These are phyloP conservation scores for Chaetodon trifasciatus DNA, from an alignment of 2,797 vertebrate species.

Conservation along the genomic window DNA sequence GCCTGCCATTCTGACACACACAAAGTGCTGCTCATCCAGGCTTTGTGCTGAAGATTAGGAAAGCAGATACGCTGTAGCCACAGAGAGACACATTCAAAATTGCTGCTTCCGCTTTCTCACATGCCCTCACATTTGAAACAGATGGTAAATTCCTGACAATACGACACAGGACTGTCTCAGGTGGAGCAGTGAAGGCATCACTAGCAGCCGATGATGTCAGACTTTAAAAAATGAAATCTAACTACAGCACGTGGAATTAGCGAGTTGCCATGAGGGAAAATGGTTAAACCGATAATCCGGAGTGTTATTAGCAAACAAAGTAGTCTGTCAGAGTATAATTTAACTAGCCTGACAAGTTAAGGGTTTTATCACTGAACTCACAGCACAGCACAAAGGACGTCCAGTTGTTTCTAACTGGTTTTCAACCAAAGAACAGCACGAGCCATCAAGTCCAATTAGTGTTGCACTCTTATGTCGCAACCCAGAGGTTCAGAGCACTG, in stretches of 20 bases:
- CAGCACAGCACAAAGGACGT: conserved; percentile 57
- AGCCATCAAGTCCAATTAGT: conserved; percentile 80
- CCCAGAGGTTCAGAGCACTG: conserved; percentile 51
- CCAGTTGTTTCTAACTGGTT: conserved; percentile 70
- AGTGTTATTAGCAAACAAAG: conserved; percentile 56
- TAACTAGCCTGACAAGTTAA: conserved; percentile 71
- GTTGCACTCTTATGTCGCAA: conserved; percentile 55
- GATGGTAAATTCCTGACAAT: conserved; percentile 49
- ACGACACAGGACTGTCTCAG: conserved; percentile 39
- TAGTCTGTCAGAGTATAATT: conserved; percentile 47
- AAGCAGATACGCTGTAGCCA: conserved; percentile 81
- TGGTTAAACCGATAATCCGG: conserved; percentile 58
- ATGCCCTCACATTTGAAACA: conserved; percentile 34
- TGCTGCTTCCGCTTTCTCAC: conserved; percentile 68
- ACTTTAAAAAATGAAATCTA: conserved; percentile 44
- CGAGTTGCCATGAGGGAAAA: conserved; percentile 32
- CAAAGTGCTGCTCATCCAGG: conserved; percentile 84
- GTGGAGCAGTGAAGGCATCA: conserved; percentile 34
- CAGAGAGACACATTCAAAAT: conserved; percentile 73
- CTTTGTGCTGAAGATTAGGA: conserved; percentile 85
- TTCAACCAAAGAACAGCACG: conserved; percentile 73
- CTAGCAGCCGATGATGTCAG: conserved; percentile 25
- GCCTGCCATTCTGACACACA: conserved; percentile 79
- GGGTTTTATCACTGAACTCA: conserved; percentile 63
- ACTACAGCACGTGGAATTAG: conserved; percentile 30